Base-by-base conservation (phyloP, 2,888 invertebrate species). In the Alloscopus bannaensis region DNA sequence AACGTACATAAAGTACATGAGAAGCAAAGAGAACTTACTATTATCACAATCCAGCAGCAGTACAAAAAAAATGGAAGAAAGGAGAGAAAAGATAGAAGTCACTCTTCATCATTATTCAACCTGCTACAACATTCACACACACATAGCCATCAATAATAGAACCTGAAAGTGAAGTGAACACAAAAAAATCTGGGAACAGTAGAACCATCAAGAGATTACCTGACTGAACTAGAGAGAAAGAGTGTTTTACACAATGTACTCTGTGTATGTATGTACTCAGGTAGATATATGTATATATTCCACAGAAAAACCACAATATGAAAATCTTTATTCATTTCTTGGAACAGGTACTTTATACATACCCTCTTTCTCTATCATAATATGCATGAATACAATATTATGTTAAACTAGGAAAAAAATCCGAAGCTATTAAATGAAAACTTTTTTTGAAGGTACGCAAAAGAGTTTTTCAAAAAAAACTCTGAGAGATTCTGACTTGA, bases 251-350 rank as follows among this genome's bases (percentile, higher is more conserved):
- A n/a, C n/a, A n/a, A n/a, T 66, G 29, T 68, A 26, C 47, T 55
- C 52, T 22, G n/a, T n/a, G n/a, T n/a, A n/a, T n/a, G n/a, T n/a
- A n/a, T n/a, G n/a, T n/a, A n/a, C n/a, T n/a, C n/a, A n/a, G n/a
- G n/a, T n/a, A n/a, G n/a, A n/a, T n/a, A n/a, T n/a, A n/a, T n/a
- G n/a, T n/a, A 22, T 22, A 52, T 36, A 36, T 36, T 36, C 36
- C 78, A 66, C 70, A 66, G 71, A 71, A 78, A 60, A 78, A 78
- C 70, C 78, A 78, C 78, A 78, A 71, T 70, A 71, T 70, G 70
- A 70, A 57, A 69, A 77, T 71, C 50, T 71, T 62, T 77, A 60
- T 78, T 69, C 78, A 78, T 24, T 71, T 78, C 78, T 78, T 78
- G 78, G 78, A 78, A 78, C 71, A 78, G 78, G 78, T 78, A 78